A percentile compares a stretch with the other conserved stretches of the same genome.
Conservation (phyloP, 64 coral and sea anemone species). For the Actinia equina region DNA sequence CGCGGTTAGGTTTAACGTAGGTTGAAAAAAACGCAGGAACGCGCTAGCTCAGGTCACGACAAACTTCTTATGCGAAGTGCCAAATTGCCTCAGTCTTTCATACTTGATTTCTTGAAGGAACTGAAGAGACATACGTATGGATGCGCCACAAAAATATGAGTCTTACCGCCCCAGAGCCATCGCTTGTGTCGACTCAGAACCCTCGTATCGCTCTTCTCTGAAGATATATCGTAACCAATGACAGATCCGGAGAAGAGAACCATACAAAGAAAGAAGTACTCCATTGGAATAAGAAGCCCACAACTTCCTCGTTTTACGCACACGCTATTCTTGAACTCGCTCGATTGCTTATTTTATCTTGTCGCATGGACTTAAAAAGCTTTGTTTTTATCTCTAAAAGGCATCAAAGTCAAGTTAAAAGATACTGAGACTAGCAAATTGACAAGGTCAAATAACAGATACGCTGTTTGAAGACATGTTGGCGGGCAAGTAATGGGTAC, state of each 20-base stretch:
- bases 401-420: slow-evolving; percentile 20
- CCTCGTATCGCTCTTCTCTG: not conserved
- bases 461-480: slow-evolving; percentile 5
- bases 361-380: not conserved
- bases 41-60: no score
- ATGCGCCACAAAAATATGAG: not conserved
- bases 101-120: not conserved
- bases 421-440: slow-evolving; percentile 1
- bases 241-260: not conserved
- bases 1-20: not conserved
- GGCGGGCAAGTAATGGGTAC: slow-evolving; percentile 12
- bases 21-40: not conserved
- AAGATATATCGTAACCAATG: not conserved
- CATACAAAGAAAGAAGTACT: not conserved
- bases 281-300: not conserved
- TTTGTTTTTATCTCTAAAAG: slow-evolving; percentile 11
- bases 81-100: not conserved
- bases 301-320: slow-evolving; percentile 1
- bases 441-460: slow-evolving; percentile 20
- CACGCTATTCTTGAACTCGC: not conserved
- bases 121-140: not conserved
- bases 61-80: no score
- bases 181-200: not conserved
- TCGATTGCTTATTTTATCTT: not conserved
- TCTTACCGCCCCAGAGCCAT: slow-evolving; percentile 17